phyloP scores from a whole-genome alignment of 2,888 invertebrate genomes.

The Drosophila sordidula region DNA sequence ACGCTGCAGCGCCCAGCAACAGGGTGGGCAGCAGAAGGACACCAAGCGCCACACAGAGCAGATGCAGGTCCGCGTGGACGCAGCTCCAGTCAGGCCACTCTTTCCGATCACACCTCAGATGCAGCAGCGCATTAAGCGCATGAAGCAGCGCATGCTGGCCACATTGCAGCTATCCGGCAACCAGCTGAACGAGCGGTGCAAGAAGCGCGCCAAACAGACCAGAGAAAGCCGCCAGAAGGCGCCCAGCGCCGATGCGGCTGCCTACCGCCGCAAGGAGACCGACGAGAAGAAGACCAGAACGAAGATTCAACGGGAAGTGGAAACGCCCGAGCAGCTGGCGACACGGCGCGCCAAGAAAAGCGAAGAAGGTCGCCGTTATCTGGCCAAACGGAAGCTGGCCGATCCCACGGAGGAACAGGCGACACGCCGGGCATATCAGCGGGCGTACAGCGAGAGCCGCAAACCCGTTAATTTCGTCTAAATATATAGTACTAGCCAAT shows the following conservation, averaged over 20 bases:
- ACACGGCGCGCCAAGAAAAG: slow-evolving; percentile 25
- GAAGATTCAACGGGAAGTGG: slow-evolving; percentile 11
- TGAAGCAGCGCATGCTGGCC: slow-evolving; percentile 56
- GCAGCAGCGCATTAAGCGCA: slow-evolving; percentile 48
- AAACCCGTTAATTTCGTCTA: slow-evolving; percentile 24
- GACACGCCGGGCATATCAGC: slow-evolving; percentile 8
- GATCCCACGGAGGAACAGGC: slow-evolving; percentile 17
- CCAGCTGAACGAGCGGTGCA: slow-evolving; percentile 25
- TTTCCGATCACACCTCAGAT: slow-evolving; percentile 48
- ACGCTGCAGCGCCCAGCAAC: not conserved
- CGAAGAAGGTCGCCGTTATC: slow-evolving; percentile 13
- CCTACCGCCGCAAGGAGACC: slow-evolving; percentile 22
- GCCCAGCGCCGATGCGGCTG: slow-evolving; percentile 3
- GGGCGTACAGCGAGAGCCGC: slow-evolving; percentile 18
- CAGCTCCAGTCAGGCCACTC: slow-evolving; percentile 1
- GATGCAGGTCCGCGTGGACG: too few species aligned
- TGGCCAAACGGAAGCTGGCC: slow-evolving; percentile 8
- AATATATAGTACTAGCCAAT: not conserved
- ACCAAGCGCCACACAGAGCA: not conserved
- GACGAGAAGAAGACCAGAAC: slow-evolving; percentile 7
- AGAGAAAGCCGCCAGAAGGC: slow-evolving; percentile 11
- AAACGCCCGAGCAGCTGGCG: slow-evolving; percentile 35
- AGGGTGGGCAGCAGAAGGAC: not conserved
- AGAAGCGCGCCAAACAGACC: slow-evolving; percentile 28
- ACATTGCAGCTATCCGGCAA: slow-evolving; percentile 47